phyloP scores from a whole-genome alignment of 2,888 invertebrate species.

The Chrysolina americana region DNA sequence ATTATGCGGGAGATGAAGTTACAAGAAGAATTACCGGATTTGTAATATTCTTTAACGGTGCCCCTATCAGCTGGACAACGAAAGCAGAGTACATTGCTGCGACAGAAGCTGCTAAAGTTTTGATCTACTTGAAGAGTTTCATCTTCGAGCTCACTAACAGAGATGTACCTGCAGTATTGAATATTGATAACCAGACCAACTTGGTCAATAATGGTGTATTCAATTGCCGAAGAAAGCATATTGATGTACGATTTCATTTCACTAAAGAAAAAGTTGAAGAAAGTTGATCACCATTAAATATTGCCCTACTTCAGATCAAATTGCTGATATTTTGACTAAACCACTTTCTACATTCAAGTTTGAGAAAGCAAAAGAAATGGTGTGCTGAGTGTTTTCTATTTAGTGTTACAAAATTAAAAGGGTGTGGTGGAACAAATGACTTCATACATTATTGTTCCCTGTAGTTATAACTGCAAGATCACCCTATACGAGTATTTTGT shows the following conservation, averaged over 20 bases:
- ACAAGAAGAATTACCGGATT: neutral
- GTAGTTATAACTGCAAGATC: no score
- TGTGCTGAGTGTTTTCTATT: no score
- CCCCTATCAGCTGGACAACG: conserved; percentile 10
- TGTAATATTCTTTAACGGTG: conserved; percentile 5
- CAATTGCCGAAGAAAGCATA: no score
- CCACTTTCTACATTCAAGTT: conserved; percentile 34
- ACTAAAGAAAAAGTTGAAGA: no score
- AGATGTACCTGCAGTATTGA: no score
- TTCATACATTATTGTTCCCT: no score
- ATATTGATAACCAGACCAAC: no score
- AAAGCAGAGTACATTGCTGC: conserved; percentile 20
- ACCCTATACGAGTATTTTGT: no score
- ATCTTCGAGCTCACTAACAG: conserved; percentile 1
- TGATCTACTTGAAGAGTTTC: conserved; percentile 27
- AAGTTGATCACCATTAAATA: conserved; percentile 37
- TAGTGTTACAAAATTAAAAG: no score
- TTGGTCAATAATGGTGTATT: no score
- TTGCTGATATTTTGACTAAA: conserved; percentile 45
- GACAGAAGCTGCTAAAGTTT: conserved; percentile 28
- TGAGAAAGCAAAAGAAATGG: neutral
- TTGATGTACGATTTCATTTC: no score
- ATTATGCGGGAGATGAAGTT: conserved; percentile 4
- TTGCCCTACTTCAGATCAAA: conserved; percentile 39
- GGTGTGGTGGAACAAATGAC: no score